Base-by-base conservation (phyloP, 2,888 invertebrate species). In the Drosophila suboccidentalis region DNA sequence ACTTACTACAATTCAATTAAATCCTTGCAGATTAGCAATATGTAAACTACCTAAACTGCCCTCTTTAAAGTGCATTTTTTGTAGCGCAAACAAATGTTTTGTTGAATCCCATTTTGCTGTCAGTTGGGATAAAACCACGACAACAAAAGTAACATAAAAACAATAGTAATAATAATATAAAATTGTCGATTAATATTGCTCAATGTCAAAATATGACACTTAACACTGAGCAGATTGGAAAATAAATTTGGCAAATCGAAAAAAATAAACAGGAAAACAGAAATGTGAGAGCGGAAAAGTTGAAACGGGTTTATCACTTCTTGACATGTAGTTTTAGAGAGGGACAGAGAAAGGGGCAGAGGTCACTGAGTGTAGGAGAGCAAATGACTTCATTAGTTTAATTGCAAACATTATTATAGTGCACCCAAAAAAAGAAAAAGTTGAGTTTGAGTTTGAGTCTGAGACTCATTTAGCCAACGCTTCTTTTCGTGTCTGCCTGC, bases 311-410 rank as follows among this genome's bases (percentile, higher is more conserved):
- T 63, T 65, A 66, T 58, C 51, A 50, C 43, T 57, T 43, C 36
- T 43, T 59, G 63, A 38, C 57, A 53, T 36, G 4, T 13, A 19
- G 9, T 1, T 11, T 1, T 15, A 15, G 39, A 5, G 29, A n/a
- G n/a, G 4, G 4, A 26, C 26, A 26, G 26, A 26, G 26, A 5
- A 26, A 13, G 39, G 19, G 32, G 38, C 9, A 68, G 38, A 63
- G 67, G 67, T 65, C 55, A 67, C 44, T 11, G 22, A 34, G 39
- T 36, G 39, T 36, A 51, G 62, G 34, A 49, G 43, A 38, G 74
- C 62, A 80, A 85, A 85, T 82, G 88, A 73, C 90, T 86, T 86
- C 89, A 85, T 89, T 89, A 85, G 82, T 89, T 89, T 85, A 89
- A 89, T 86, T 86, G 82, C 86, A 80, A 82, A 66, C 81, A 87